A percentile compares a stretch with the other conserved stretches of the same genome.
Evolutionary conservation across 2,797 vertebrate genomes (phyloP).

Genomic region (Florisuga fusca): DNA sequence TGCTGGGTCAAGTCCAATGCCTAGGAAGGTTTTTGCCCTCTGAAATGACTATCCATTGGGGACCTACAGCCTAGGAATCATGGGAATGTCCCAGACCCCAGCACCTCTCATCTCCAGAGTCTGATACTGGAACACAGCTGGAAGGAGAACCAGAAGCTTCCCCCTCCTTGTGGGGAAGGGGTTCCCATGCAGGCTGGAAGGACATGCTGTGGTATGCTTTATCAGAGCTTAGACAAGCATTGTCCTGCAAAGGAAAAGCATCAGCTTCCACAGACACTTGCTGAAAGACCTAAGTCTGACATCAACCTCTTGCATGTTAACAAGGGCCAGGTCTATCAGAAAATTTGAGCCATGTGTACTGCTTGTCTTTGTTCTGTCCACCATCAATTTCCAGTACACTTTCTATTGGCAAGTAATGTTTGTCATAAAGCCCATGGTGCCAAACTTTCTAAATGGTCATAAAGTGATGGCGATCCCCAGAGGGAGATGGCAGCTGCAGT

Average conservation of each 20-base stretch:
- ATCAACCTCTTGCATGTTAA: background rate
- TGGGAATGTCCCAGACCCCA: accelerated
- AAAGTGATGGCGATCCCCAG: background rate
- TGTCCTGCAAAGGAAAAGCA: background rate
- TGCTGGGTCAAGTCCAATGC: background rate
- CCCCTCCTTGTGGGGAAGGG: background rate
- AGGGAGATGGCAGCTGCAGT: background rate
- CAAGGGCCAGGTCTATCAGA: background rate
- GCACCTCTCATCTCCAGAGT: background rate
- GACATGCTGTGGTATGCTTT: accelerated
- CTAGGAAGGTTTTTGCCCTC: background rate
- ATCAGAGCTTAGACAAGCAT: background rate
- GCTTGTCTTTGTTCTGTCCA: background rate
- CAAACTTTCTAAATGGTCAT: background rate
- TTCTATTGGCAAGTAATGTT: background rate
- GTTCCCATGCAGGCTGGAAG: accelerated
- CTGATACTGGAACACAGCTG: accelerated
- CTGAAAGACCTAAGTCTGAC: background rate
- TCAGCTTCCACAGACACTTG: background rate
- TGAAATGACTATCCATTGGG: background rate
- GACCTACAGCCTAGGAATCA: background rate
- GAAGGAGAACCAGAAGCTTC: background rate
- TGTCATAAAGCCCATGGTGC: background rate
- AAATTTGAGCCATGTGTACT: background rate
- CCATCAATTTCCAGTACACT: background rate